Conservation (phyloP, 2,888 invertebrate genomes). For the Nomada goodeniana region DNA sequence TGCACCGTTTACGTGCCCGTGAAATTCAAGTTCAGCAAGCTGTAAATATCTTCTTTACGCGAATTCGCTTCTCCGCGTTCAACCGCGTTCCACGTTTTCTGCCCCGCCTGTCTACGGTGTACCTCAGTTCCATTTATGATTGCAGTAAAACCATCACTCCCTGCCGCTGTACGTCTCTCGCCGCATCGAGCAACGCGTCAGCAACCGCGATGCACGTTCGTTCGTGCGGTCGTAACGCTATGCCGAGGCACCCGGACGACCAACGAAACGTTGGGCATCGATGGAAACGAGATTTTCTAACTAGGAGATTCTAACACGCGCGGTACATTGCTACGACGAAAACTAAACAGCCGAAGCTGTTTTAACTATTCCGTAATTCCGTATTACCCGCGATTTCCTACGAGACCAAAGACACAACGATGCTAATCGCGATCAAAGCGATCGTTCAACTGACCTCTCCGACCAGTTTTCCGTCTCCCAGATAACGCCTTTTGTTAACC, state of each 20-base stretch:
- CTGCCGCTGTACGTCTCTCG: constrained; percentile 1
- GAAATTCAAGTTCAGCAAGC: constrained; percentile 21
- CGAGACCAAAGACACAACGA: neutral
- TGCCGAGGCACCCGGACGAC: too few species aligned
- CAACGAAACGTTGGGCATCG: neutral
- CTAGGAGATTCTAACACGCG: too few species aligned
- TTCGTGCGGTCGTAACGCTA: neutral
- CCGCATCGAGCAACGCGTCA: constrained; percentile 40
- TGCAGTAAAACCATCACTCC: constrained; percentile 39
- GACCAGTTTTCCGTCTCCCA: constrained; percentile 10
- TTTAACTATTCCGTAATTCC: too few species aligned
- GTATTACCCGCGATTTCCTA: too few species aligned
- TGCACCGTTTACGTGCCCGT: neutral
- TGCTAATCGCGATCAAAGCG: constrained; percentile 29
- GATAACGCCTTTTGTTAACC: constrained; percentile 50
- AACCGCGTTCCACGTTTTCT: constrained; percentile 2
- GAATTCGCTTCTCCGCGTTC: constrained; percentile 16
- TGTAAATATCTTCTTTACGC: constrained; percentile 30
- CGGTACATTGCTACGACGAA: too few species aligned
- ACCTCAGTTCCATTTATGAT: constrained; percentile 31
- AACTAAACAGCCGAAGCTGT: neutral
- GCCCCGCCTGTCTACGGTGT: neutral
- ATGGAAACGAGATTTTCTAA: neutral
- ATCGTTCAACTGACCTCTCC: constrained; percentile 46
- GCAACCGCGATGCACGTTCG: constrained; percentile 31